Evolutionary conservation across 1,140 invertebrate species (phyloP), one percentile per base, ranked within the genome.

Genomic region (Zophobas morio): DNA sequence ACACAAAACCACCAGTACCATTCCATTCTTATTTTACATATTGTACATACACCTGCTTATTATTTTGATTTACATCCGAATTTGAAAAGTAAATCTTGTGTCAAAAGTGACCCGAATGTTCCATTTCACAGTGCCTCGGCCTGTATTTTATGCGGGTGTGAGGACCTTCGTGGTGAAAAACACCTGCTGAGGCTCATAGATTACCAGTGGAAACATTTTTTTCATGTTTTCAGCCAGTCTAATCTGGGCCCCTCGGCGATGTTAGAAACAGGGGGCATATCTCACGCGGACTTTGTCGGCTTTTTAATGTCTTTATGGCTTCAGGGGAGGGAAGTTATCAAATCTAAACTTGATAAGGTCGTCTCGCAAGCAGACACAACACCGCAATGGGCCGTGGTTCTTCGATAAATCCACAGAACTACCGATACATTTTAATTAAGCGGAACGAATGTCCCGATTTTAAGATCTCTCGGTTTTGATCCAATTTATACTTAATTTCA

Each of bases 241-340:
- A 57, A 57, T 57, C 32, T 57, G 32, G 32, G 54, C 35, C 60
- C 60, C 60, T 66, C 39, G 60, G 20, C 39, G 33, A 6, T 66
- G 39, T 39, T 66, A 42, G 60, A 42, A 66, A 42, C 60, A 39
- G 35, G 35, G 36, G 57, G 57, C 34, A 63, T 63, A 63, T 63
- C 57, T 63, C 57, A 42, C 8, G 60, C 8, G n/a, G 49, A 42
- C 60, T 66, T 66, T 66, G 60, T 66, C 60, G 60, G 60, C 60
- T 66, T 66, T 74, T 74, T 74, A 74, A 74, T 74, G 72, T 57
- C 36, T 74, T 74, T 56, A 49, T 57, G 72, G 51, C 72, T 57
- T 56, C 49, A 57, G 72, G 72, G 72, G 42, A 53, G 51, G 39
- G 56, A 54, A 74, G 56, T 57, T 74, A 74, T 56, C 72, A 56